These are phyloP conservation scores for Toxotes lorentzi DNA, from an alignment of 2,797 vertebrate genomes.

Conservation along the genomic window DNA sequence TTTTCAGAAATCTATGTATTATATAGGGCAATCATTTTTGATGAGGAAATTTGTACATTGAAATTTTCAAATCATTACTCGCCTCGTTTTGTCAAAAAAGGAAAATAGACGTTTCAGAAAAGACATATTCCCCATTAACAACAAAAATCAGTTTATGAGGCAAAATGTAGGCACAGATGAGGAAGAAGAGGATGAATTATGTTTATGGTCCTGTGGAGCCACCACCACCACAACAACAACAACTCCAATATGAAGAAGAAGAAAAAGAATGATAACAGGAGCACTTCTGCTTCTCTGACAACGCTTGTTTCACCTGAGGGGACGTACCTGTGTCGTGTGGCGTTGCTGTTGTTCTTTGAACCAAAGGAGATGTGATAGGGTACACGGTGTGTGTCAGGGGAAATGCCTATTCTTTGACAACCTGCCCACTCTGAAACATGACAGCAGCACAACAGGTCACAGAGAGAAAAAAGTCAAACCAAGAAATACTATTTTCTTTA, in stretches of 20 bases:
- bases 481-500: neutral
- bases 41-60: neutral
- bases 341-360: constrained; percentile 85
- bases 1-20: neutral
- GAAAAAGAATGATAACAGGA: neutral
- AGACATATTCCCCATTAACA: neutral
- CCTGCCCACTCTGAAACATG: constrained; percentile 92
- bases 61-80: neutral
- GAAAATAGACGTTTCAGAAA: neutral
- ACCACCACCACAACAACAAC: neutral
- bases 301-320: neutral
- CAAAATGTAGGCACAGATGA: neutral
- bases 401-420: constrained; percentile 93
- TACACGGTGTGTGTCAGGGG: constrained; percentile 94
- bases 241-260: neutral
- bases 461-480: neutral
- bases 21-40: neutral
- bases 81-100: neutral
- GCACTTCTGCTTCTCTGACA: neutral
- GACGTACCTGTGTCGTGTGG: constrained; percentile 89
- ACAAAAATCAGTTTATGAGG: neutral
- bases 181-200: neutral
- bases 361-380: constrained; percentile 97
- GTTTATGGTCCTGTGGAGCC: neutral
- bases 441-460: constrained; percentile 35